phyloP scores from a whole-genome alignment of 2,888 invertebrate species.

The Exocentrus adspersus region DNA sequence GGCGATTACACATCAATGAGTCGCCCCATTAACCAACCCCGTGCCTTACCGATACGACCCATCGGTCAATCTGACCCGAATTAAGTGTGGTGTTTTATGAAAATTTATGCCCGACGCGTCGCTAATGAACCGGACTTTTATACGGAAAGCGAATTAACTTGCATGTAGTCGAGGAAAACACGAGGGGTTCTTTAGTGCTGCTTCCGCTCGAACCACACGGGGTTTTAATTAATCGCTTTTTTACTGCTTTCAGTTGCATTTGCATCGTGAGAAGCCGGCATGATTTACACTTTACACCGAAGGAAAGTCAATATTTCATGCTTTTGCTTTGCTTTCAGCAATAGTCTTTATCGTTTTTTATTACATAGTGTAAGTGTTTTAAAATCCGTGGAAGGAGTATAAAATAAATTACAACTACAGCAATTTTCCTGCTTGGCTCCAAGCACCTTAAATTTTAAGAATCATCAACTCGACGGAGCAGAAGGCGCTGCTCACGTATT shows the following conservation, averaged over 20 bases:
- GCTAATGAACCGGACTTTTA: background rate
- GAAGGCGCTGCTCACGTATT: slow-evolving; percentile 21
- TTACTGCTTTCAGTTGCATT: background rate
- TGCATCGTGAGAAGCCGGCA: background rate
- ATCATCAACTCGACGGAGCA: slow-evolving; percentile 24
- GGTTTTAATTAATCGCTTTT: slow-evolving; percentile 7
- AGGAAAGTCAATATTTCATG: no score
- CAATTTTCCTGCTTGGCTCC: no score
- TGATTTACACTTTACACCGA: no score
- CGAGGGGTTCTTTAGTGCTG: background rate
- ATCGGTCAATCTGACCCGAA: background rate
- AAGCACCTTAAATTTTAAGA: background rate
- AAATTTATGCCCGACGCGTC: background rate
- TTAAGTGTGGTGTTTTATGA: background rate
- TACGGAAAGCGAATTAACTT: slow-evolving; percentile 1
- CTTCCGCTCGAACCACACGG: background rate
- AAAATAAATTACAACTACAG: no score
- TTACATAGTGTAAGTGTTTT: no score
- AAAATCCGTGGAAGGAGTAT: no score
- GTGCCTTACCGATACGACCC: background rate
- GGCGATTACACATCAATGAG: no score
- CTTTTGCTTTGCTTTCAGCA: no score
- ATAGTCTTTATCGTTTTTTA: no score
- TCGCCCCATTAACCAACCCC: background rate
- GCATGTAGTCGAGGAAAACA: background rate